Evolutionary conservation across 1,140 invertebrate genomes (phyloP), one percentile per base, ranked within the genome.

Genomic region (Liolophura sinensis): DNA sequence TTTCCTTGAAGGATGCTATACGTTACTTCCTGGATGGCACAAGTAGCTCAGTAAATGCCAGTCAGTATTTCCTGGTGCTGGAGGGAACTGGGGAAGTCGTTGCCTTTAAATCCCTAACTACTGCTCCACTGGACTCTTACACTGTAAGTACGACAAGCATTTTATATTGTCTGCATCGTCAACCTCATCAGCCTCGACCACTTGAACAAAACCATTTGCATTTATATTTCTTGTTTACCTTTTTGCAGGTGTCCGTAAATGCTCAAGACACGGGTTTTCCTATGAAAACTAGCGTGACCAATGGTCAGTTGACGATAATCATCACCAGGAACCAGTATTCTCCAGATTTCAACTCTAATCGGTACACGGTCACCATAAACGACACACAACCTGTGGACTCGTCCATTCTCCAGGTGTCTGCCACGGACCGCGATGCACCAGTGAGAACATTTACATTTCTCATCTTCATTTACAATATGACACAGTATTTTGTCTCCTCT

Each of bases 231-330:
- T 52, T 24, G 16, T 46, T 64, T 50, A 52, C 55, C 64, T 60
- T 55, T 47, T 62, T 74, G 27, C 50, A 73, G 72, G 20, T 79
- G 6, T 66, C 27, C 20, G 68, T 78, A 7, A 15, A 20, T n/a
- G 68, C 73, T n/a, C 62, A 60, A 1, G 79, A 81, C 56, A 60
- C 74, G 64, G 79, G 77, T 16, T 57, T 68, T 12, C 78, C 79
- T 11, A 20, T 50, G 12, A 54, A 60, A 15, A 22, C 58, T 16
- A 56, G 64, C 22, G 51, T 12, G 24, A 60, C 40, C n/a, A 48
- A 56, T 25, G 75, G 75, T 11, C 48, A 52, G 25, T 71, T 78
- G 22, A 73, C 71, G 0, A 71, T 81, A 14, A 73, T 31, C 7
- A 75, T 81, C 27, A 52, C 64, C 27, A 67, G 76, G 25, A 80